Conservation (phyloP, 1,140 invertebrate species). For the Anastrepha obliqua region DNA sequence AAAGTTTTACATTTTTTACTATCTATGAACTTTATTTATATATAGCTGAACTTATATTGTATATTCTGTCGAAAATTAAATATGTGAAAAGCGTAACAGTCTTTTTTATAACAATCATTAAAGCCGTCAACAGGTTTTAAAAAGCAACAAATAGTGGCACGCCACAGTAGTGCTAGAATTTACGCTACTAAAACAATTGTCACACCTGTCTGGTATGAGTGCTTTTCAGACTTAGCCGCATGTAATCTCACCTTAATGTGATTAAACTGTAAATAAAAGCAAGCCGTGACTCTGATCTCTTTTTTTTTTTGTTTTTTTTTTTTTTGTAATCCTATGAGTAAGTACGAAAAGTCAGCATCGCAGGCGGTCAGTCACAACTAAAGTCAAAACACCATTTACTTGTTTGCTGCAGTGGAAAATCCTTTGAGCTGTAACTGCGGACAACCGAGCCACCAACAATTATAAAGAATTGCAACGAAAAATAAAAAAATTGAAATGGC, state of each 20-base stretch:
- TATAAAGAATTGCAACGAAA: not conserved
- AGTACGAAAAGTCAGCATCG: not conserved
- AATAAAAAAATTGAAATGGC: not conserved
- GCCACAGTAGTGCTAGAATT: not conserved
- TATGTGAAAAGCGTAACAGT: too few relatives aligned
- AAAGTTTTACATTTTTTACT: too few relatives aligned
- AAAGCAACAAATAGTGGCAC: too few relatives aligned
- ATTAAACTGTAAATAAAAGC: conserved; percentile 19
- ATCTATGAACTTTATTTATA: too few relatives aligned
- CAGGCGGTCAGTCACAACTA: conserved; percentile 9
- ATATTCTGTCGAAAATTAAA: too few relatives aligned
- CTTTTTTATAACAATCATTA: too few relatives aligned
- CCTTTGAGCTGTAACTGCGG: conserved; percentile 31
- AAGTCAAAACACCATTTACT: conserved; percentile 23
- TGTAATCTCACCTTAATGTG: conserved; percentile 17
- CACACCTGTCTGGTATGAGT: not conserved
- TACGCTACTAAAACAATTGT: not conserved
- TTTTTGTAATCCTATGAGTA: not conserved
- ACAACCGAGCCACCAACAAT: conserved; percentile 1
- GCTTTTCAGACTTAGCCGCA: not conserved
- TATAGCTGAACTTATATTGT: too few relatives aligned
- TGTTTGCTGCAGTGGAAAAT: conserved; percentile 14
- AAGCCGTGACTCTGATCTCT: not conserved
- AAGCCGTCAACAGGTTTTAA: too few relatives aligned
- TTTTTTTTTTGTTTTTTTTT: not conserved